These are phyloP conservation scores for Pedetes capensis DNA, from an alignment of 2,113 vertebrate genomes.

Conservation along the genomic window DNA sequence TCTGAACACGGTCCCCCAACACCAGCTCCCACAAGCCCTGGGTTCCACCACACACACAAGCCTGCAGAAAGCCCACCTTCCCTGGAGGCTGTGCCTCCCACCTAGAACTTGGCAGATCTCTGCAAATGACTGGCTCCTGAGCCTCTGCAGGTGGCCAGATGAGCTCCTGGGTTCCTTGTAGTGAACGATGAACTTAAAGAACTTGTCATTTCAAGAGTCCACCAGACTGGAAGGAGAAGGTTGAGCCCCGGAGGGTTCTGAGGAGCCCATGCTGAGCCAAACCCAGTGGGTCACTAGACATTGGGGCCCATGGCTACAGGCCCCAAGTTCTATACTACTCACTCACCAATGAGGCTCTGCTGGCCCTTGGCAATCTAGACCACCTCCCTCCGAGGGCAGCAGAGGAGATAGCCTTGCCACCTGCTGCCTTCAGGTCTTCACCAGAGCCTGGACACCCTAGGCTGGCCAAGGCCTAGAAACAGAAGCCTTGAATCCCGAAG, in stretches of 20 bases:
- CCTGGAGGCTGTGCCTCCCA: no score
- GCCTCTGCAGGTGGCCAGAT: not conserved
- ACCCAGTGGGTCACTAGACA: no score
- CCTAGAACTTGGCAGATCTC: not conserved
- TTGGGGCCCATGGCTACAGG: no score
- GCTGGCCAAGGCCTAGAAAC: no score
- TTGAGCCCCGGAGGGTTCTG: not conserved
- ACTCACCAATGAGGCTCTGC: not conserved
- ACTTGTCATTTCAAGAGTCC: not conserved
- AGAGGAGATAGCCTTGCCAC: rapidly evolving
- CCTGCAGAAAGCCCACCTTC: not conserved
- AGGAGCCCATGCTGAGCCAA: no score
- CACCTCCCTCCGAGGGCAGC: not conserved
- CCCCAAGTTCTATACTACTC: not conserved
- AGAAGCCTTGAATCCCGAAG: not conserved
- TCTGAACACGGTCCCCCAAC: rapidly evolving
- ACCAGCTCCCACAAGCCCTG: no score
- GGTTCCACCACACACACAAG: not conserved
- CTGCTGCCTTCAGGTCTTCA: not conserved
- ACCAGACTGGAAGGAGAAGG: not conserved
- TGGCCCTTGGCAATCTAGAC: no score
- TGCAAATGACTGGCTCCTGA: not conserved
- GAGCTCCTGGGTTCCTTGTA: not conserved
- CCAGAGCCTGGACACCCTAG: not conserved
- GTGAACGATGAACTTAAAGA: not conserved